Evolutionary conservation across 2,888 invertebrate genomes (phyloP).

Genomic region (Drosophila pullipes): DNA sequence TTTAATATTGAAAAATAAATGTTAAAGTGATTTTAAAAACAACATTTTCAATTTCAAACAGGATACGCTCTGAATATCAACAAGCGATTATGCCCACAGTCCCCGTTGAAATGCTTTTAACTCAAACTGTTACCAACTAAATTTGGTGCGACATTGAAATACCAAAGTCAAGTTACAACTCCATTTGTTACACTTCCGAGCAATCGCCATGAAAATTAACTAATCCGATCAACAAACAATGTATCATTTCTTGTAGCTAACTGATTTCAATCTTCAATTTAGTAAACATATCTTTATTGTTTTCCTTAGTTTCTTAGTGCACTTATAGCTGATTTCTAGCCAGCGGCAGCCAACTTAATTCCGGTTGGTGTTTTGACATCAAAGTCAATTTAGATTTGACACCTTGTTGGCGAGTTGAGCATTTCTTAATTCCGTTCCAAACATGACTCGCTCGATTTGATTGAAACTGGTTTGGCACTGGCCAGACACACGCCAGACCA

Average conservation of each 20-base stretch:
- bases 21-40: conserved; percentile 25
- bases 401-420: conserved; percentile 47
- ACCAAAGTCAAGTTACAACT: conserved; percentile 54
- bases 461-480: conserved; percentile 63
- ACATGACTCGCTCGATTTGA: conserved; percentile 42
- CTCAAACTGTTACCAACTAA: conserved; percentile 53
- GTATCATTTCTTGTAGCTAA: conserved; percentile 20
- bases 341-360: conserved; percentile 28
- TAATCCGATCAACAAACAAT: conserved; percentile 65
- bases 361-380: conserved; percentile 49
- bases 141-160: conserved; percentile 75
- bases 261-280: conserved; percentile 1
- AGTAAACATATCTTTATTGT: conserved; percentile 3
- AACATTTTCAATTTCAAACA: conserved; percentile 9
- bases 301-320: not conserved
- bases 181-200: conserved; percentile 58
- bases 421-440: conserved; percentile 44
- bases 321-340: not conserved
- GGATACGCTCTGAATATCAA: conserved; percentile 30
- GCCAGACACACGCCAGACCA: conserved; percentile 66
- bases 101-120: conserved; percentile 28
- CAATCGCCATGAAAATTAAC: conserved; percentile 45
- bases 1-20: conserved; percentile 41
- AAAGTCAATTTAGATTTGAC: conserved; percentile 29
- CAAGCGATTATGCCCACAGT: conserved; percentile 56